Evolutionary conservation across 1,140 invertebrate species (phyloP), one percentile per base, ranked within the genome.

Genomic region (Popillia japonica): DNA sequence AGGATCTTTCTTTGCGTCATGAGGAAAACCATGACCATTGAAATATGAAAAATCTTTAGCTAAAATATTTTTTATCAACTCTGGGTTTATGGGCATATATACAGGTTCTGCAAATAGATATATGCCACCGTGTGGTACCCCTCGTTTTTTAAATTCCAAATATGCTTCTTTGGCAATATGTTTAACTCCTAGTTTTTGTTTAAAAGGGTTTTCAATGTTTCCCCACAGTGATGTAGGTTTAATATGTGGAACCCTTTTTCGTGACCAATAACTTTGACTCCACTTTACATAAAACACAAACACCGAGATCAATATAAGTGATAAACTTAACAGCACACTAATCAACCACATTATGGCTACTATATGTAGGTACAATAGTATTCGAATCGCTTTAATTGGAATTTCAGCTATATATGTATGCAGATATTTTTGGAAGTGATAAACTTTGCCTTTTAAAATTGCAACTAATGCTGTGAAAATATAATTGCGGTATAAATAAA

Each of bases 61-160:
- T 75, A 88, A 85, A 17, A 91, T 80, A 40, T 86, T 82, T 83
- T 89, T 90, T 0, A 91, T 87, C 20, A 91, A 78, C 80, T 89
- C 86, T 3, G 86, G 87, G 83, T 90, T 34, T 0, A 76, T 11
- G 4, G 41, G 81, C 0, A 90, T 75, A 10, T 85, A 44, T 14
- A 75, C 44, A 14, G 55, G 68, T 6, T 40, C 59, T 8, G 77
- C 22, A 68, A 68, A 10, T 17, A 40, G 8, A 17, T 78, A 64
- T 11, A 74, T 44, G 1, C 77, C 77, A 22, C 27, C 61, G 27
- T 44, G 11, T 55, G 6, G 23, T 1, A 22, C 27, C 3, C 64
- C 34, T 11, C 11, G 34, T 14, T 10, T 40, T n/a, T 77, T 77
- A 7, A 64, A 20, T 72, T 77, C 55, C n/a, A 55, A 14, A 27